Percentiles rank a stretch among this genome's conserved stretches.
phyloP scores from a whole-genome alignment of 2,888 invertebrate genomes.

The Patella caerulea region DNA sequence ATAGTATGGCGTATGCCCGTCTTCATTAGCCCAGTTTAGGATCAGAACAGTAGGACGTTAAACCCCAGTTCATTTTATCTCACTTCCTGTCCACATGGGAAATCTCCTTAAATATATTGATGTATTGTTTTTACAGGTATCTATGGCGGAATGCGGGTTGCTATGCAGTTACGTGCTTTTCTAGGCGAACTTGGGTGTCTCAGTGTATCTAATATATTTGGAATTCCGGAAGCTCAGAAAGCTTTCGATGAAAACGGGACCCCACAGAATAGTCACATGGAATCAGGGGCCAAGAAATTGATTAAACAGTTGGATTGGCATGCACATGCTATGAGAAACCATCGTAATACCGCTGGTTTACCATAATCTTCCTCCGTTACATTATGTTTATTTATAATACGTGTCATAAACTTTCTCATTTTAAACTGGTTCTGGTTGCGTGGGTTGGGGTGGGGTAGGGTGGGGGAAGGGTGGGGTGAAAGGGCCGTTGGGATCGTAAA shows the following conservation, averaged over 20 bases:
- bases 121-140: constrained; percentile 53
- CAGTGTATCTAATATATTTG: constrained; percentile 69
- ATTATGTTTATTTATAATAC: too few species aligned
- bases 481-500: too few species aligned
- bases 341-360: constrained; percentile 31
- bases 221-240: constrained; percentile 65
- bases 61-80: too few species aligned
- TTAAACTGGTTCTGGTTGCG: too few species aligned
- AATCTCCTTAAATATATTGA: too few species aligned
- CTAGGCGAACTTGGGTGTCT: constrained; percentile 70
- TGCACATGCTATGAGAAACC: constrained; percentile 67
- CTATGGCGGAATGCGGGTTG: constrained; percentile 69
- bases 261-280: constrained; percentile 60
- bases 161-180: constrained; percentile 67
- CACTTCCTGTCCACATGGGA: too few species aligned
- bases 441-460: too few species aligned
- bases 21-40: too few species aligned
- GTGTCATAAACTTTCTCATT: too few species aligned
- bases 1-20: too few species aligned
- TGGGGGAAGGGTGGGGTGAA: too few species aligned
- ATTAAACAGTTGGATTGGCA: constrained; percentile 71
- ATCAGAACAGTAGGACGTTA: too few species aligned
- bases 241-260: constrained; percentile 64
- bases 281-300: constrained; percentile 52
- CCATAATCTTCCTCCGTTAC: not conserved